These are phyloP conservation scores for Potamarius usumacintae DNA, from an alignment of 2,113 vertebrate species.

Conservation along the genomic window DNA sequence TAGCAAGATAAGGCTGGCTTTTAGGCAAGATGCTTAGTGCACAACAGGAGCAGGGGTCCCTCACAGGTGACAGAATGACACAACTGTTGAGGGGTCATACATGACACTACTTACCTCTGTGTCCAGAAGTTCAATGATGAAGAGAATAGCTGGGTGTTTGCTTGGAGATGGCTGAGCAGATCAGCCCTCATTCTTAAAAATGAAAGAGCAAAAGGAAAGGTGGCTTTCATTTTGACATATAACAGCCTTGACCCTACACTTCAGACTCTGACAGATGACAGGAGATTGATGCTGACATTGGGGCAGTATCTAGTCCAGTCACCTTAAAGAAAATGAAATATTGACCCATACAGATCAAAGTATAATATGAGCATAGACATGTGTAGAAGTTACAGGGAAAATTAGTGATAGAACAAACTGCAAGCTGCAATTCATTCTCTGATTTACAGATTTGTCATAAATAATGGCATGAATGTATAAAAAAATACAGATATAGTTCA, in stretches of 20 bases:
- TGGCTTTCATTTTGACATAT: slow-evolving; percentile 70
- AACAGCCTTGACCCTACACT: slow-evolving; percentile 69
- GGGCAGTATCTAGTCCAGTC: slow-evolving; percentile 56
- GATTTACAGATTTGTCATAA: not conserved
- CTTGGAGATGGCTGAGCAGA: slow-evolving; percentile 60
- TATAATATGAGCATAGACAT: slow-evolving; percentile 48
- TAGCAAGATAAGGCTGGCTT: slow-evolving; percentile 69
- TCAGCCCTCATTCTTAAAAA: slow-evolving; percentile 68
- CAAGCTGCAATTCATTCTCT: slow-evolving; percentile 7
- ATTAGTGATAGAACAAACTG: slow-evolving; percentile 50
- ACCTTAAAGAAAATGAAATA: slow-evolving; percentile 59
- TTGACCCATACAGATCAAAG: slow-evolving; percentile 60
- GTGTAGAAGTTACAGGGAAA: slow-evolving; percentile 53
- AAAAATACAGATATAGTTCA: slow-evolving; percentile 1
- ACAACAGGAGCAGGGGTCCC: slow-evolving; percentile 66
- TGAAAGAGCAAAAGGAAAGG: slow-evolving; percentile 65
- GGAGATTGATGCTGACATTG: slow-evolving; percentile 73
- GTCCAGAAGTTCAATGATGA: slow-evolving; percentile 61
- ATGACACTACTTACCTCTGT: slow-evolving; percentile 59
- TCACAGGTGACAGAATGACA: slow-evolving; percentile 70
- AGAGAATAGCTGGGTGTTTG: slow-evolving; percentile 60
- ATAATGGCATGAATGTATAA: not conserved
- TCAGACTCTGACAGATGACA: slow-evolving; percentile 71
- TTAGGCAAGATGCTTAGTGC: slow-evolving; percentile 64
- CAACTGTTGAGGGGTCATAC: slow-evolving; percentile 59